A percentile compares a stretch with the other conserved stretches of the same genome.
Evolutionary conservation across 23 tunicate genomes (phyloP).

Genomic region (Trididemnum miniatum): DNA sequence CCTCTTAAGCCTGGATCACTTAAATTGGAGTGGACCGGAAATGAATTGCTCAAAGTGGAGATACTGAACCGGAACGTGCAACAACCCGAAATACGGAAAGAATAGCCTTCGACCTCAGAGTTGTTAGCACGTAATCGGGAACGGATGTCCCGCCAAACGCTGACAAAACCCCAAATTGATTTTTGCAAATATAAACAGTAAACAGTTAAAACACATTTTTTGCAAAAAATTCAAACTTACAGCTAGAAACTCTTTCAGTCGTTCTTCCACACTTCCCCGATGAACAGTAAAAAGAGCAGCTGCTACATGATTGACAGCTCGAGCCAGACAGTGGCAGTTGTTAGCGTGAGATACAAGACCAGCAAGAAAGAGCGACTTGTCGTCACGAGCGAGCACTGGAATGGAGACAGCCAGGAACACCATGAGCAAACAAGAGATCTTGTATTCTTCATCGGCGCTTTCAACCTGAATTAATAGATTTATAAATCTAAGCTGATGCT

Average conservation of each 20-base stretch:
- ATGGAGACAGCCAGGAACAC: constrained; percentile 97
- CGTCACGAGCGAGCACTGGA: constrained; percentile 94
- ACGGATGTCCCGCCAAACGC: background rate
- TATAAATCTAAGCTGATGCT: too few relatives aligned
- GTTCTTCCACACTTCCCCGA: constrained; percentile 75
- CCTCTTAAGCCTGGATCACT: too few relatives aligned
- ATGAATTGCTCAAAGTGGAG: too few relatives aligned
- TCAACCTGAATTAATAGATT: too few relatives aligned
- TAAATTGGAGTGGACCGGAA: too few relatives aligned
- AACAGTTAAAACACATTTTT: too few relatives aligned
- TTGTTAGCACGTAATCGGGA: too few relatives aligned
- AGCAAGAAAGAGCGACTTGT: constrained; percentile 71
- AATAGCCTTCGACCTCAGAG: too few relatives aligned
- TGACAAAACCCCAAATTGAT: background rate
- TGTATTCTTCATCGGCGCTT: constrained; percentile 93
- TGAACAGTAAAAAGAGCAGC: constrained; percentile 92
- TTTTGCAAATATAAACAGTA: too few relatives aligned
- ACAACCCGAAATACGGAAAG: too few relatives aligned
- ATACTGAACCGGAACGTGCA: too few relatives aligned
- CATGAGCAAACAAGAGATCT: constrained; percentile 91
- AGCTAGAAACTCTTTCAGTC: constrained; percentile 93
- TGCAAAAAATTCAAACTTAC: too few relatives aligned
- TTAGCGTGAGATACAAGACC: constrained; percentile 88
- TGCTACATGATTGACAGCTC: constrained; percentile 93
- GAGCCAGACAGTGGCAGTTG: constrained; percentile 97